Percentiles rank a stretch among this genome's conserved stretches.
These are phyloP conservation scores for Idaea aversata DNA, from an alignment of 2,888 invertebrate genomes.

Conservation along the genomic window DNA sequence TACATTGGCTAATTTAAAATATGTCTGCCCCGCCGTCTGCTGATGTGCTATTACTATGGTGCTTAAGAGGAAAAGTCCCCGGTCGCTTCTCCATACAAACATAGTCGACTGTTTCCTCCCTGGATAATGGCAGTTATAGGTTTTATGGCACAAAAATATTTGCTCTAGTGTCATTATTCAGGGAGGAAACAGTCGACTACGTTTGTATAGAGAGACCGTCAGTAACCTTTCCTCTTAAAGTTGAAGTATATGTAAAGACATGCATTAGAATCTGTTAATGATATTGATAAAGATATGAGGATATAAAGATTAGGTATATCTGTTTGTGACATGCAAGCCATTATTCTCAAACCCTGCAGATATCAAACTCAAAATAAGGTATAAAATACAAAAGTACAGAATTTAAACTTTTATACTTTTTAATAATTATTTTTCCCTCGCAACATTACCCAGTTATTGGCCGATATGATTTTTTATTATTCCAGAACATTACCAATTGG, in stretches of 20 bases:
- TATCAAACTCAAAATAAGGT: constrained; percentile 29
- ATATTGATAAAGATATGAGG: background rate
- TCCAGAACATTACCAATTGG: constrained; percentile 15
- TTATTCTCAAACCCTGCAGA: constrained; percentile 7
- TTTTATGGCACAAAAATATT: too few species aligned
- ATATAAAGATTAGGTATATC: background rate
- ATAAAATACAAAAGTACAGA: constrained; percentile 34
- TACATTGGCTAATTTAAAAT: too few species aligned
- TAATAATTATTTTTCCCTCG: constrained; percentile 9
- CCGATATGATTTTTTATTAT: constrained; percentile 15
- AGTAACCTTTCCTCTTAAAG: too few species aligned
- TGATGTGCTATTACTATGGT: too few species aligned
- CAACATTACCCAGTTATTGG: constrained; percentile 10
- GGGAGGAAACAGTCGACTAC: too few species aligned
- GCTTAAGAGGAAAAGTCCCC: too few species aligned
- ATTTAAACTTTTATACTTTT: constrained; percentile 19
- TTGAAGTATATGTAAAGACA: background rate
- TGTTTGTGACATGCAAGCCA: background rate
- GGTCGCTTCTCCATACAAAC: too few species aligned
- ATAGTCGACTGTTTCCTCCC: too few species aligned
- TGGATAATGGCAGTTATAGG: too few species aligned
- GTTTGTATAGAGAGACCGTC: too few species aligned
- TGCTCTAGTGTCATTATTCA: too few species aligned
- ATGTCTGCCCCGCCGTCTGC: too few species aligned
- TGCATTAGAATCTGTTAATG: background rate